A percentile compares a stretch with the other conserved stretches of the same genome.
Conservation (phyloP, 2,113 vertebrate genomes). For the Brachirus orientalis region DNA sequence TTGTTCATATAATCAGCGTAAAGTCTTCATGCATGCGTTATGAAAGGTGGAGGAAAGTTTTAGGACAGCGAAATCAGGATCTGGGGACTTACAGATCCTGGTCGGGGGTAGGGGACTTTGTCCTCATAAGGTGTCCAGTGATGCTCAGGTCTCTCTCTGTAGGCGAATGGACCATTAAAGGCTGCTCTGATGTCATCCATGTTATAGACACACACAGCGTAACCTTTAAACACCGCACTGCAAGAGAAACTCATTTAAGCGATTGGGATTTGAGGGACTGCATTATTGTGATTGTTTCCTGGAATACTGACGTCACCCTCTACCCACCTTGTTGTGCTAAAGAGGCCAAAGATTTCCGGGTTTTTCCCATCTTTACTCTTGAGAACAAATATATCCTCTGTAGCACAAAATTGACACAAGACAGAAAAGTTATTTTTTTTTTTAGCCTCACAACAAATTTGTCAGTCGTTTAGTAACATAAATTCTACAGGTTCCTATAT, state of each 20-base stretch:
- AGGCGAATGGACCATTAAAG: constrained; percentile 95
- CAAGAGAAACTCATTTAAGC: constrained; percentile 9
- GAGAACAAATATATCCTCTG: constrained; percentile 95
- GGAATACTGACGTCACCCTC: not conserved
- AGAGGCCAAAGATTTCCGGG: constrained; percentile 95
- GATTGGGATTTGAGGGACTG: not conserved
- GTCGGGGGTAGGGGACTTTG: constrained; percentile 94
- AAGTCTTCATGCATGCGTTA: no score
- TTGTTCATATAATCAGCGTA: no score
- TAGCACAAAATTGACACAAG: constrained; percentile 58
- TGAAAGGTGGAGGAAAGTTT: no score
- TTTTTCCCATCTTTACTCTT: constrained; percentile 92
- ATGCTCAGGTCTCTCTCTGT: constrained; percentile 92
- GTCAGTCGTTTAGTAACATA: not conserved
- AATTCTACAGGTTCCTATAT: no score
- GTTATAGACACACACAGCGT: constrained; percentile 93
- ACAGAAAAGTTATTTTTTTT: not conserved
- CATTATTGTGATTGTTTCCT: not conserved
- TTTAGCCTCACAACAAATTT: not conserved
- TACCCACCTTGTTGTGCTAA: constrained; percentile 94
- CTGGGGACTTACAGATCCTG: constrained; percentile 90
- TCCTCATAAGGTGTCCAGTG: constrained; percentile 95
- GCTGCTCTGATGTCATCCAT: constrained; percentile 94
- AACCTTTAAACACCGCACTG: constrained; percentile 91
- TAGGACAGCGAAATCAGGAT: not conserved